Percentiles rank a stretch among this genome's conserved stretches.
phyloP scores from a whole-genome alignment of 2,113 vertebrate species.

The Clupea harengus region DNA sequence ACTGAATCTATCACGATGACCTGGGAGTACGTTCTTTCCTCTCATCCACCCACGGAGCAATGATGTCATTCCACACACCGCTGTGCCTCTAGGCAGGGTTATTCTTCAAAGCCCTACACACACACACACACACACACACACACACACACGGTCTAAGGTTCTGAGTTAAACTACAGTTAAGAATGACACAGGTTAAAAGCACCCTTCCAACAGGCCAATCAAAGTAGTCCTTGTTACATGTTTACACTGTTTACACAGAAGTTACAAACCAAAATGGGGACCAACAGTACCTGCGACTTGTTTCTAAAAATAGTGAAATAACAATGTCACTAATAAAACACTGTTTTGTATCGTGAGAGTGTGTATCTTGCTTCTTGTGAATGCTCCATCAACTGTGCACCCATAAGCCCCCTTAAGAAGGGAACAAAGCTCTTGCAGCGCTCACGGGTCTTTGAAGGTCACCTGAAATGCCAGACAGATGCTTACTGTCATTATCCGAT shows the following conservation, averaged over 20 bases:
- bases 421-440: conserved; percentile 22
- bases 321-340: conserved; percentile 37
- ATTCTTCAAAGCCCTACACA: neutral
- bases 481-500: conserved; percentile 13
- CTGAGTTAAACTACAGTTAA: neutral
- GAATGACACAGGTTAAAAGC: neutral
- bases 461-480: neutral
- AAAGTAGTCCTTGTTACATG: neutral
- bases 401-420: conserved; percentile 21
- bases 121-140: neutral
- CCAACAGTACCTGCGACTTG: neutral
- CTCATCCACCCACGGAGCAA: neutral
- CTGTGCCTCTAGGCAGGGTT: conserved; percentile 27
- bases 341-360: neutral
- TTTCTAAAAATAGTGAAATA: conserved; percentile 12
- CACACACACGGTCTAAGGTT: neutral
- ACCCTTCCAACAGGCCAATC: neutral
- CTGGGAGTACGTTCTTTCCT: neutral
- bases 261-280: conserved; percentile 25
- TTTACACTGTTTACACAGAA: conserved; percentile 28
- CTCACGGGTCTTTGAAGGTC: conserved; percentile 32
- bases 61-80: conserved; percentile 13
- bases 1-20: neutral
- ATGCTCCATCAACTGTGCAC: neutral
- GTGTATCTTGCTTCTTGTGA: neutral